Evolutionary conservation across 2,797 vertebrate species (phyloP), one percentile per base, ranked within the genome.

Genomic region (Otolemur crassicaudatus): DNA sequence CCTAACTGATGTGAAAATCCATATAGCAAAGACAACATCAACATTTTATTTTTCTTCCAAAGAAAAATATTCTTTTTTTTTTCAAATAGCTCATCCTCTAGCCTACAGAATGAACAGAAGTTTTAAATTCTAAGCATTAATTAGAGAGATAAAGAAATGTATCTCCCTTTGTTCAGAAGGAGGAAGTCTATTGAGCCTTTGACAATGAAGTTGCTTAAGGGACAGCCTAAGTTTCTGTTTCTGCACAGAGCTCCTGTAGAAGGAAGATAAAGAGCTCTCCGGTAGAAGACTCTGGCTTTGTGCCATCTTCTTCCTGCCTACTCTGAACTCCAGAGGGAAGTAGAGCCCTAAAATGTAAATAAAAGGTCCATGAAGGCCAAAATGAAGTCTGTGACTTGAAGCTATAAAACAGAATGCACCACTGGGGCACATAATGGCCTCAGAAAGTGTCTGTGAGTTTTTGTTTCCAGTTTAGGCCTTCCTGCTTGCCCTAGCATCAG

Each of bases 131-230:
- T 98, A 95, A 96, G 92, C 96, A 98, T 98, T 98, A 98, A 98
- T 98, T 98, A 98, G 87, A 95, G 86, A 98, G 97, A 97, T 97
- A 98, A 98, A 98, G 97, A 97, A 98, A 98, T 9, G 3, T 90
- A 97, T 96, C 94, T 88, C 87, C 43, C 96, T 98, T 98, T 97
- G 97, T 98, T 97, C 84, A 95, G 95, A 97, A 96, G 83, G 88
- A 97, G 93, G 93, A 93, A 83, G 94, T 98, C 97, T 88, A 97
- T 96, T 97, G 97, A 97, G 94, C 8, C 56, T 0, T 22, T 95
- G 97, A 98, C 98, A 98, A 98, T 95, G 97, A 97, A 96, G 61
- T 95, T 96, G 95, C 98, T 98, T 97, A 97, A 98, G 97, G 95
- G 97, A 98, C 97, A 98, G 89, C 81, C 93, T 58, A 73, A 91